Base-by-base conservation (phyloP, 92 coral and sea anemone species). In the Siderastrea siderea region DNA sequence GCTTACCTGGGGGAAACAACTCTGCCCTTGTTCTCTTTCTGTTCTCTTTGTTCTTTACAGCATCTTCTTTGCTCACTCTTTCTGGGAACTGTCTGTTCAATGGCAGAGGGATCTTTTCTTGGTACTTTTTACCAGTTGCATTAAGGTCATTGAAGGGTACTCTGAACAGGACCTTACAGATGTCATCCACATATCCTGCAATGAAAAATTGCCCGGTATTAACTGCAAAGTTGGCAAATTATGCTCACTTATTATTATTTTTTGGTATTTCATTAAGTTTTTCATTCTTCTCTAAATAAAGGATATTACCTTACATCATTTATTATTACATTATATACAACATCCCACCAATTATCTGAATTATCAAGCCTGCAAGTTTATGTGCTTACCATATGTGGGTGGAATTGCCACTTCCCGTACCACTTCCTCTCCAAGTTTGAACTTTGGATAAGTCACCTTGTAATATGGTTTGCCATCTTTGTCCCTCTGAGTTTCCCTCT, bases 101-200 rank as follows among this genome's bases (percentile, higher is more conserved):
- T 43, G 92, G 84, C 47, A 64, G 79, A 44, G 92, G 92, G 19
- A 88, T 59, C 92, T 64, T 82, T 66, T 66, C 73, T 69, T 83
- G 44, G 60, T 88, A 88, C 55, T 75, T 88, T 50, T 47, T 65
- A 1, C 47, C 16, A 12, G 59, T 82, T 7, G 54, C 51, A 16
- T 58, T 10, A 7, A 72, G 81, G 38, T 62, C 88, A 5, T 76
- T 71, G 9, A 60, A 50, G 63, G 88, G 69, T 26, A 72, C 12
- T 67, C 70, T 88, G 45, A 88, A 83, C 7, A 88, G 71, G 7
- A 88, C 61, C 43, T 76, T 76, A 6, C 49, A 63, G 6, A 88
- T 82, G 53, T 75, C 79, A 54, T 49, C 86, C 45, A 83, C 92
- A 88, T 88, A 88, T 5, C 70, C 70, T 65, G 11, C 70, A 65